phyloP scores from a whole-genome alignment of 2,888 invertebrate genomes.

The Andrena praecox region DNA sequence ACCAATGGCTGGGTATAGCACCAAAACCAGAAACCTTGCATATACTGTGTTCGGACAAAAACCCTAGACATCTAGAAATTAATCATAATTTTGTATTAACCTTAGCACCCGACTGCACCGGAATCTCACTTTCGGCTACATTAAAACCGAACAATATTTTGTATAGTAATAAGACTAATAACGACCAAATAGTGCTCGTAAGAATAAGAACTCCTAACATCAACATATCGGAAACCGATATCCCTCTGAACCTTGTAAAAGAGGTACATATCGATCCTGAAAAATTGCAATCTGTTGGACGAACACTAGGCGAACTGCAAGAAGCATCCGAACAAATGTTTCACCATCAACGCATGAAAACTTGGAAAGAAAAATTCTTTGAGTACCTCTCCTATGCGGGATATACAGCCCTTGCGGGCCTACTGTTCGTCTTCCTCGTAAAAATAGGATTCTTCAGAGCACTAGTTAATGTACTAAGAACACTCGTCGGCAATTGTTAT shows the following conservation, averaged over 20 bases:
- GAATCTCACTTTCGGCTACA: background rate
- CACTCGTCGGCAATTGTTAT: slow-evolving; percentile 7
- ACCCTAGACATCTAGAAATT: background rate
- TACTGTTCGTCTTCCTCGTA: too few relatives aligned
- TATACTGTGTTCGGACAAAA: background rate
- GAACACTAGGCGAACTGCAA: too few relatives aligned
- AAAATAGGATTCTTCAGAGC: slow-evolving; percentile 17
- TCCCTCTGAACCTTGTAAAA: background rate
- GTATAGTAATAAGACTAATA: background rate
- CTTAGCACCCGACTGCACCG: background rate
- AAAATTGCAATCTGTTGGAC: background rate
- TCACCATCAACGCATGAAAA: too few relatives aligned
- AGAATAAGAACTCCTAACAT: background rate
- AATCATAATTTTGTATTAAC: background rate
- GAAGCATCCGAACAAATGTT: too few relatives aligned
- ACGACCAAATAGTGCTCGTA: background rate
- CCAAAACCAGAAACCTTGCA: too few relatives aligned
- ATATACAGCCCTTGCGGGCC: too few relatives aligned
- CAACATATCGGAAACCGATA: background rate
- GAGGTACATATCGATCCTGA: background rate
- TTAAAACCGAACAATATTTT: background rate
- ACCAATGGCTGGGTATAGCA: background rate
- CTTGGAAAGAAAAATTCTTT: too few relatives aligned
- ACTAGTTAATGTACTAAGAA: background rate
- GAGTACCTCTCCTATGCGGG: too few relatives aligned